Percentiles rank a stretch among this genome's conserved stretches.
Evolutionary conservation across 1,140 invertebrate species (phyloP).

Genomic region (Euwallacea similis): DNA sequence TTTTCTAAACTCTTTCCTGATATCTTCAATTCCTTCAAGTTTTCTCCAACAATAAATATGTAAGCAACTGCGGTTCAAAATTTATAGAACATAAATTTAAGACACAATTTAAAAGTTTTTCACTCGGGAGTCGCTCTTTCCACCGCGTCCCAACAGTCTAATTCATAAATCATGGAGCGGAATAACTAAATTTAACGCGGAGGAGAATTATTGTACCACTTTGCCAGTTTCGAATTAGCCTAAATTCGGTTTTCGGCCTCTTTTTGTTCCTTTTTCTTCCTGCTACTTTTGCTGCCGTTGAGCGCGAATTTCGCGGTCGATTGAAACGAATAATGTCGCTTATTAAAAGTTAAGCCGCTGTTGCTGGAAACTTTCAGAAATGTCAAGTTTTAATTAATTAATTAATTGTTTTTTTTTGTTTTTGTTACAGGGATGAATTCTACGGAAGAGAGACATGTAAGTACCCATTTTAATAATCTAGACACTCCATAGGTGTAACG

Average conservation of each 20-base stretch:
- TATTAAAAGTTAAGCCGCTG: conserved; percentile 5
- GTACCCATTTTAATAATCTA: conserved; percentile 25
- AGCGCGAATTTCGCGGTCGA: conserved; percentile 11
- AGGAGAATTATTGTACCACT: conserved; percentile 30
- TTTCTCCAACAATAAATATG: conserved; percentile 3
- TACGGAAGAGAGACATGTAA: conserved; percentile 53
- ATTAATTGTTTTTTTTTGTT: conserved; percentile 14
- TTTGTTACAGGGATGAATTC: conserved; percentile 51
- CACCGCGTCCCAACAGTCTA: conserved; percentile 16
- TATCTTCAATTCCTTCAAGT: neutral
- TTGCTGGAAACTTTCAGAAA: conserved; percentile 3
- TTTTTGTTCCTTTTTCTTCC: conserved; percentile 12
- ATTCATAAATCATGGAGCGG: conserved; percentile 30
- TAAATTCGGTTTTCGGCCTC: conserved; percentile 11
- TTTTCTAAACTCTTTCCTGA: neutral
- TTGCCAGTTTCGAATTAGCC: conserved; percentile 25
- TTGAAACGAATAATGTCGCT: conserved; percentile 11
- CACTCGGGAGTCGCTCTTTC: conserved; percentile 3
- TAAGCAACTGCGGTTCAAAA: conserved; percentile 1
- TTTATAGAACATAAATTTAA: conserved; percentile 26
- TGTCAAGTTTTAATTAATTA: conserved; percentile 1
- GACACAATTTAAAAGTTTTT: conserved; percentile 34
- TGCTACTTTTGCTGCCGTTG: neutral
- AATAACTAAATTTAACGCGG: conserved; percentile 33
- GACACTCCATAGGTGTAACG: too few species aligned